Evolutionary conservation across 2,888 invertebrate species (phyloP), one percentile per base, ranked within the genome.

Genomic region (Sphinx pinastri): DNA sequence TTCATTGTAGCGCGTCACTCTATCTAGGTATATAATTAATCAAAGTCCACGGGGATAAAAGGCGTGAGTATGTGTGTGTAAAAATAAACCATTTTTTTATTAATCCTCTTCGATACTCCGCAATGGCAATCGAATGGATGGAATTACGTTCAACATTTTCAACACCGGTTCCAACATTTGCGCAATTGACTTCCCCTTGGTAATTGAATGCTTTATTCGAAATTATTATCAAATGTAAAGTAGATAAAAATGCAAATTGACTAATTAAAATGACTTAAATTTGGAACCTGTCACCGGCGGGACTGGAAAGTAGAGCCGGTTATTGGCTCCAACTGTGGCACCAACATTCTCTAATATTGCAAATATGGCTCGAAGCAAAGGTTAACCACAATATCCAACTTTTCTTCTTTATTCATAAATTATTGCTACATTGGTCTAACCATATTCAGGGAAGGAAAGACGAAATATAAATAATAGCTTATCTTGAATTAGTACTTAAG

Each of bases 211-310:
- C 19, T 47, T 16, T 47, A 19, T 49, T 12, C 49, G 47, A 63
- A 12, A 19, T 60, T 60, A 45, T 63, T 63, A 13, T 63, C 47
- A 47, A 63, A 63, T 49, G 19, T 49, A 49, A 49, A 49, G 49
- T 63, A 25, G 63, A 63, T 63, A 63, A 63, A 63, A 63, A 63
- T 49, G 49, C 63, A 63, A 63, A 63, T 63, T 12, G 49, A 13
- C 12, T 63, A 63, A 63, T 63, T 63, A 63, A 63, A 19, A 19
- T 11, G 63, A 47, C 19, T 63, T 13, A 49, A 63, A 49, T 63
- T 63, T 63, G 19, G 19, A 49, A 63, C 63, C 63, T 63, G 63
- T 49, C 49, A 3, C 25, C 25, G 25, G 2, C 19, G 49, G 12
- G 49, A 63, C 49, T 63, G 49, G 63, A 63, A 14, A 63, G 47